A percentile compares a stretch with the other conserved stretches of the same genome.
Conservation (phyloP, 2,113 vertebrate genomes). For the Pogonocichla stellata region DNA sequence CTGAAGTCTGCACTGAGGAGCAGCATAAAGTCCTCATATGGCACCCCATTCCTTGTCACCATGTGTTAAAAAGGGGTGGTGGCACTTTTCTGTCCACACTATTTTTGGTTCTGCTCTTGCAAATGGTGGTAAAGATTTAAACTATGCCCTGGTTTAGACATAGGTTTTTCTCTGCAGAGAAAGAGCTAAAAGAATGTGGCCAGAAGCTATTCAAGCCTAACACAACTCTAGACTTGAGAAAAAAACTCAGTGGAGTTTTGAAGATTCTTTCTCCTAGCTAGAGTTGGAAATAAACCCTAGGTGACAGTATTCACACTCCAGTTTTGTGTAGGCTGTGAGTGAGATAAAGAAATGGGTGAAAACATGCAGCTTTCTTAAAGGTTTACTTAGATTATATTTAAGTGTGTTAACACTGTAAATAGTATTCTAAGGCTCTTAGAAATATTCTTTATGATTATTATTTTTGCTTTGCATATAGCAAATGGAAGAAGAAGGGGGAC, state of each 20-base stretch:
- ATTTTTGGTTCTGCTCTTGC: not conserved
- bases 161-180: not conserved
- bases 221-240: not conserved
- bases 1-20: not conserved
- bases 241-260: not conserved
- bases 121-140: not conserved
- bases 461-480: not conserved
- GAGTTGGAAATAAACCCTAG: not conserved
- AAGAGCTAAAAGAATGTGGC: not conserved
- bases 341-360: not conserved
- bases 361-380: not conserved
- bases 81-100: not conserved
- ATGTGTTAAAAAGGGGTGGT: not conserved
- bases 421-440: not conserved
- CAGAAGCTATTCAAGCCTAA: not conserved
- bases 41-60: not conserved
- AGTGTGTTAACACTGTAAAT: not conserved
- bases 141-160: not conserved
- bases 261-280: not conserved
- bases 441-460: not conserved
- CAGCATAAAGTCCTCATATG: not conserved
- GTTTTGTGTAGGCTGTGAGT: not conserved
- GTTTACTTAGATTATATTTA: not conserved
- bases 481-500: not conserved
- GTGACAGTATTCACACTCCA: not conserved